Base-by-base conservation (phyloP, 2,888 invertebrate genomes). In the Thymelicus acteon region DNA sequence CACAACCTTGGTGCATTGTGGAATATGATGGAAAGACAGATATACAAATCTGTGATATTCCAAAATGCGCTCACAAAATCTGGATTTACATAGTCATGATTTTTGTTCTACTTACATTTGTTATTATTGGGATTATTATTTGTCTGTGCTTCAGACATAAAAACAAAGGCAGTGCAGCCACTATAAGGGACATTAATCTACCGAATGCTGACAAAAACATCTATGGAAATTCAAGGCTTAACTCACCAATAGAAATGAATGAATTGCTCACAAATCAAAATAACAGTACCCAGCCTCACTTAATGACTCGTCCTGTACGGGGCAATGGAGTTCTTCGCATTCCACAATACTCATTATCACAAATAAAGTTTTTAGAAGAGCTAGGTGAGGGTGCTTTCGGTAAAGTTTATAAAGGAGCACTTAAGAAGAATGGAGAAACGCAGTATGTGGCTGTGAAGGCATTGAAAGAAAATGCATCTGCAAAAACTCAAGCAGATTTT, bases 381-480 rank as follows among this genome's bases (percentile, higher is more conserved):
- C 92, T 99, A 44, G 99, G 99, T 31, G 98, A 99, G 92, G 99
- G 99, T 12, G 98, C 98, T 44, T 99, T 99, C 88, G 99, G 99
- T 89, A 98, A 98, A 94, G 99, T 99, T 0, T 99, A 98, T 87
- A 98, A 98, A 91, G 99, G 99, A 0, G 98, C 98, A 85, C 92
- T 99, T 67, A 95, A 95, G n/a, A 95, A 95, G 80, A 94, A 95
- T 73, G 95, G 95, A 60, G 96, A 96, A 39, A 95, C 96, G 71
- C 95, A 96, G 73, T 97, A 96, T 88, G 98, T 99, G 0, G 98
- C 98, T 15, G 97, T 99, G 0, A 99, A 99, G 88, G 98, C 98
- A 0, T 89, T 99, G 37, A 98, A 98, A 87, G 98, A 98, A 85
- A 98, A 98, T 86, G 98, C 98, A 0, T 97, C 97, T 48, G 95